Evolutionary conservation across 2,113 vertebrate species (phyloP).

Genomic region (Corvus hawaiiensis): DNA sequence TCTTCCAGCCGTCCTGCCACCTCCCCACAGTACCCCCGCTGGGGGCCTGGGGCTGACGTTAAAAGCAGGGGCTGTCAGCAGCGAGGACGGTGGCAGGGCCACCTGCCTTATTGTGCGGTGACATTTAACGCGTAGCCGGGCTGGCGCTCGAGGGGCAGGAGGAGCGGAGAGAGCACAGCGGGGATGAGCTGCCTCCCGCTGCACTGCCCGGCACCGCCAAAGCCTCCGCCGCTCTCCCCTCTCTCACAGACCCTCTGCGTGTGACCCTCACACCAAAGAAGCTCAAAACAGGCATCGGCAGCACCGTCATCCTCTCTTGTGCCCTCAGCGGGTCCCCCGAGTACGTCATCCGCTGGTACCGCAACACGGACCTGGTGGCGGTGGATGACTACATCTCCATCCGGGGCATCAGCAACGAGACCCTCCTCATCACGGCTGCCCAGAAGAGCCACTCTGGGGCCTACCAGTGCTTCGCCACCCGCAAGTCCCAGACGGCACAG

Average conservation of each 20-base stretch:
- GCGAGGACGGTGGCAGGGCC: background rate
- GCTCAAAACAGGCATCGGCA: constrained; percentile 96
- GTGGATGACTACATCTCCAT: constrained; percentile 93
- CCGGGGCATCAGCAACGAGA: constrained; percentile 94
- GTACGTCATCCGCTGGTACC: constrained; percentile 91
- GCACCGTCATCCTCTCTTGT: constrained; percentile 95
- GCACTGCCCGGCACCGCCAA: background rate
- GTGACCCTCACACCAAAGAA: constrained; percentile 97
- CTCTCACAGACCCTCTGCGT: constrained; percentile 84
- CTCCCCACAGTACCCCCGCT: background rate
- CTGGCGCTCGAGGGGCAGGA: background rate
- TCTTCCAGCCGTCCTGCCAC: background rate
- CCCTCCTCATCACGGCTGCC: constrained; percentile 91
- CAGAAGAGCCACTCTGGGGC: constrained; percentile 96
- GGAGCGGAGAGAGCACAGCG: background rate
- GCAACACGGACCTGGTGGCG: constrained; percentile 89
- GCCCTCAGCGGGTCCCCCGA: constrained; percentile 92
- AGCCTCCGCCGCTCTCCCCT: background rate
- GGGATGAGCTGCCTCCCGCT: rapidly evolving
- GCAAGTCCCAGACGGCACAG: constrained; percentile 91
- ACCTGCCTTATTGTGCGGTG: constrained; percentile 72
- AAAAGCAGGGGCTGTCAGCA: background rate
- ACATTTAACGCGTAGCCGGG: constrained; percentile 7
- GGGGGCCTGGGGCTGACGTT: rapidly evolving
- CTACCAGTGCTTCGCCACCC: constrained; percentile 96